A percentile compares a stretch with the other conserved stretches of the same genome.
Conservation (phyloP, 1,140 invertebrate genomes). For the Hycleus cichorii region DNA sequence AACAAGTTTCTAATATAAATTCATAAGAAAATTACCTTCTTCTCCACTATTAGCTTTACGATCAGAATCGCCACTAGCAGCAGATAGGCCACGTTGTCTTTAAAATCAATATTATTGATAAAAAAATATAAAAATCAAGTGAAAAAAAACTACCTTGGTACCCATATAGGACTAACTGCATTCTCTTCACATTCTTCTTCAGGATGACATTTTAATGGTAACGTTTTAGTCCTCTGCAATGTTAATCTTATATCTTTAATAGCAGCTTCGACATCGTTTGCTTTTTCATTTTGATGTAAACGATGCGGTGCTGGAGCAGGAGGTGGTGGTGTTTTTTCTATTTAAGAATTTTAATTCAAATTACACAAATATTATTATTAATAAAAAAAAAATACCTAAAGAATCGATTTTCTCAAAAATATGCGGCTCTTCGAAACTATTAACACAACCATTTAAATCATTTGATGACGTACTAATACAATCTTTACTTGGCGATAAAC, state of each 20-base stretch:
- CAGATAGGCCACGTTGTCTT: constrained; percentile 38
- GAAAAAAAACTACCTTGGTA: constrained; percentile 49
- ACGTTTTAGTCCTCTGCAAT: constrained; percentile 65
- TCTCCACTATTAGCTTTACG: constrained; percentile 39
- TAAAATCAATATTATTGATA: constrained; percentile 4
- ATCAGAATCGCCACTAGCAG: constrained; percentile 40
- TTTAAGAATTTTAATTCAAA: constrained; percentile 1
- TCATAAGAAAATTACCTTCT: constrained; percentile 31
- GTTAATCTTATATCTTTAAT: constrained; percentile 75
- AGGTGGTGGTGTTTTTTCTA: constrained; percentile 54
- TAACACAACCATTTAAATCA: constrained; percentile 44
- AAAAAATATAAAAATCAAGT: constrained; percentile 14
- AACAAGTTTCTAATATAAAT: neutral
- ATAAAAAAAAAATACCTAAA: constrained; percentile 18
- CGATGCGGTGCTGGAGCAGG: constrained; percentile 57
- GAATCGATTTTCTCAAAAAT: constrained; percentile 33
- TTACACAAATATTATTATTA: neutral
- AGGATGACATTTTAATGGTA: constrained; percentile 48
- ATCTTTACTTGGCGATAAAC: constrained; percentile 33
- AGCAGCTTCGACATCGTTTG: constrained; percentile 60
- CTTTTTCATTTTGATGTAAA: constrained; percentile 40
- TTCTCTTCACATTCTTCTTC: constrained; percentile 36
- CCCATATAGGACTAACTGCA: constrained; percentile 54
- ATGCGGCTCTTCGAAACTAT: constrained; percentile 40
- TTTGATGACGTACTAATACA: constrained; percentile 39